Evolutionary conservation across 2,888 invertebrate genomes (phyloP), one percentile per base, ranked within the genome.

Genomic region (Tenthredo amoena): DNA sequence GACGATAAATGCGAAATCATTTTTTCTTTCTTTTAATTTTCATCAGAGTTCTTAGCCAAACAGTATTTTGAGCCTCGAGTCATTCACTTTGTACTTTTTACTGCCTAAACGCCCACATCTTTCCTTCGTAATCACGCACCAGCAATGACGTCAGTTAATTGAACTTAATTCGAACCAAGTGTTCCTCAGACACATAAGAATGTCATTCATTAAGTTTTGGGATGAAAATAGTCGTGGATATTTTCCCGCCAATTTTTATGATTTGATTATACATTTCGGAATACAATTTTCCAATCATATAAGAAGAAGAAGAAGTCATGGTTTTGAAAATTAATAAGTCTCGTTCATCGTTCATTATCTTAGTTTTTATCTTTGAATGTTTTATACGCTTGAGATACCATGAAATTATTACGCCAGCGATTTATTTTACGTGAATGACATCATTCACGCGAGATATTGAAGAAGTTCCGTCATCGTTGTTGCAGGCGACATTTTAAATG

Each of bases 101-200:
- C n/a, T 47, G 71, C 43, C 58, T 12, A 31, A 85, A 79, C 86
- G 76, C 76, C 84, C 76, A 72, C 76, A 12, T 68, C 43, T 84
- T 37, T 74, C 21, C 40, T 21, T 58, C 55, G 84, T 84, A 40
- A 84, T 76, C 72, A 34, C 40, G 55, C 72, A 82, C 82, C 55
- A 82, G 21, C 26, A 65, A 81, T 85, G 81, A 85, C 85, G 85
- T 72, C 85, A 85, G 21, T 85, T 82, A 83, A 92, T 92, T 92
- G 91, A 89, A 91, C 91, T 89, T 90, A 92, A 92, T 92, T 92
- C 87, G 87, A 85, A 86, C 86, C 88, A 91, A 91, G 89, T 91
- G 90, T 87, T 87, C 65, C 86, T 84, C 89, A 89, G 90, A 91
- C 91, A 87, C 88, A 87, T 84, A 74, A 87, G 89, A 90, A 91